Conservation (phyloP, 2,888 invertebrate species). For the Cotesia congregata region DNA sequence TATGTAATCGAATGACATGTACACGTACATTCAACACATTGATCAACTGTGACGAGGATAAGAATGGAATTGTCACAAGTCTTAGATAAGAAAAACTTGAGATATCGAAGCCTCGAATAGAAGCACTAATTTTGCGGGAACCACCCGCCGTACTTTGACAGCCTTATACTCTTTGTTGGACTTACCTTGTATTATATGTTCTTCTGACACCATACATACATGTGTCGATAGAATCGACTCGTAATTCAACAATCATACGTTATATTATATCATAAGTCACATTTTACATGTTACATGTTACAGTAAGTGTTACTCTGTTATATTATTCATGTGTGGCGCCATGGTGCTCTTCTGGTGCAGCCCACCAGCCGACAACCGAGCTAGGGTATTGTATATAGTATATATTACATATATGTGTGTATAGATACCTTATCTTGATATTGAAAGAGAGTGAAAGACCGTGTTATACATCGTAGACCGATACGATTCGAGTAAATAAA, state of each 20-base stretch:
- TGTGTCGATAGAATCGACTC: too few relatives aligned
- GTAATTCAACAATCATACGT: too few relatives aligned
- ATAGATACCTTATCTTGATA: slow-evolving; percentile 14
- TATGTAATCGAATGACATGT: too few relatives aligned
- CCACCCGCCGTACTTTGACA: slow-evolving; percentile 31
- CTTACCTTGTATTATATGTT: too few relatives aligned
- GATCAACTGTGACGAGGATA: slow-evolving; percentile 8
- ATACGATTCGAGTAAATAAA: background rate
- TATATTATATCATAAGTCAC: too few relatives aligned
- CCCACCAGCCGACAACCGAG: background rate
- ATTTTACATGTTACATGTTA: too few relatives aligned
- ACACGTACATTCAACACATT: background rate
- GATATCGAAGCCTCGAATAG: slow-evolving; percentile 9
- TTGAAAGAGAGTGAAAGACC: slow-evolving; percentile 17
- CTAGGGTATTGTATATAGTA: background rate
- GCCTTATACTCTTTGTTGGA: background rate
- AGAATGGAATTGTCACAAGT: slow-evolving; percentile 19
- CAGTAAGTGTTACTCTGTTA: too few relatives aligned
- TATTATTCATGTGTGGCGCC: too few relatives aligned
- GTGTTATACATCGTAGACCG: background rate
- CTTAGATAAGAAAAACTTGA: slow-evolving; percentile 18
- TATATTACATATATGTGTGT: background rate
- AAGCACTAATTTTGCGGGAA: slow-evolving; percentile 20
- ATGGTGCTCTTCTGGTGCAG: background rate
- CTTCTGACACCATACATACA: too few relatives aligned